Conservation (phyloP, 2,888 invertebrate species). For the Drosophila kokeensis region DNA sequence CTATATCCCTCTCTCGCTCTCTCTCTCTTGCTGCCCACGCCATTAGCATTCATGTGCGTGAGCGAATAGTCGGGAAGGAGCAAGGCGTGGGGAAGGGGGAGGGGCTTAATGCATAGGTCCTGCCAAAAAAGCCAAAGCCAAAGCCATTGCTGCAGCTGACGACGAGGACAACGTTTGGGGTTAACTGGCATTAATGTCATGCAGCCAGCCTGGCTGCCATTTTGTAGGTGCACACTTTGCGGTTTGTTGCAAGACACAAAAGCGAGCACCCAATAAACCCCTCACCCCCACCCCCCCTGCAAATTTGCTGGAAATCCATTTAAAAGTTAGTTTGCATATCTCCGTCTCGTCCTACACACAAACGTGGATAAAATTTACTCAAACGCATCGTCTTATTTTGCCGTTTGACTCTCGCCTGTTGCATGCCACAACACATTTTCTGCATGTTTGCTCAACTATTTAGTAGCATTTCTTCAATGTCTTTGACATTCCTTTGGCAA, state of each 20-base stretch:
- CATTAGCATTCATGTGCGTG: slow-evolving; percentile 80
- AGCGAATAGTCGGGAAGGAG: not conserved
- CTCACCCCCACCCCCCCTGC: slow-evolving; percentile 59
- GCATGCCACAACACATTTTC: slow-evolving; percentile 41
- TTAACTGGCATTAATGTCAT: slow-evolving; percentile 81
- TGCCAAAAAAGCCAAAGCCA: slow-evolving; percentile 69
- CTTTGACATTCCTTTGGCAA: slow-evolving; percentile 4
- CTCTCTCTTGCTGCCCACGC: slow-evolving; percentile 1
- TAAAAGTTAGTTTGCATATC: slow-evolving; percentile 57
- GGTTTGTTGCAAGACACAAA: slow-evolving; percentile 53
- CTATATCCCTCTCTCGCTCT: not conserved
- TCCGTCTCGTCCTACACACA: slow-evolving; percentile 30
- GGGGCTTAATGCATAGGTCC: slow-evolving; percentile 14
- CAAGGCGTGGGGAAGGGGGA: not conserved
- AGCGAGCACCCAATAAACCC: not conserved
- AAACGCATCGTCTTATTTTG: slow-evolving; percentile 40
- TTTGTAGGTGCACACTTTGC: slow-evolving; percentile 67
- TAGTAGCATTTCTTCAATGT: slow-evolving; percentile 13
- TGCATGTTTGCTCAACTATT: slow-evolving; percentile 44
- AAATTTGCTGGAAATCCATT: slow-evolving; percentile 70
- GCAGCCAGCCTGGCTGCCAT: slow-evolving; percentile 66
- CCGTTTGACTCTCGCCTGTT: slow-evolving; percentile 40
- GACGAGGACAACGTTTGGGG: slow-evolving; percentile 74
- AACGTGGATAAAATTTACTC: slow-evolving; percentile 20
- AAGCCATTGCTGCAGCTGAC: slow-evolving; percentile 70